A percentile compares a stretch with the other conserved stretches of the same genome.
Conservation (phyloP, 1,140 invertebrate species). For the Mactra quadrangularis region DNA sequence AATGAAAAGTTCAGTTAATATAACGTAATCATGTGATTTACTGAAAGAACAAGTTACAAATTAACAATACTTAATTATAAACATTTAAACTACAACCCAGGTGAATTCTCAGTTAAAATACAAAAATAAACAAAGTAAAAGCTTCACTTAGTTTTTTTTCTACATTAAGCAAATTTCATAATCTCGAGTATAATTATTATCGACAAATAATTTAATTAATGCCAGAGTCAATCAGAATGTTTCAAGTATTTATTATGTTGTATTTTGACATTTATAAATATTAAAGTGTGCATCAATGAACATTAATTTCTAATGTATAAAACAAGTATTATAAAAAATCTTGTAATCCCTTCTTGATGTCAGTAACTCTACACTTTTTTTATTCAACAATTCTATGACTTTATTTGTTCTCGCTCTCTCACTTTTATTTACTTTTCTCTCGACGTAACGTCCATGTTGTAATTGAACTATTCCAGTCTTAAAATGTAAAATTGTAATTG, state of each 20-base stretch:
- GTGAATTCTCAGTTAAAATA: too few species aligned
- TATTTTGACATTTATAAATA: constrained; percentile 54
- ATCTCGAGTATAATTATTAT: background rate
- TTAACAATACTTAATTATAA: too few species aligned
- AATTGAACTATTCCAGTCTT: constrained; percentile 33
- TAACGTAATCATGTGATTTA: too few species aligned
- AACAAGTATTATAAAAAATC: constrained; percentile 7
- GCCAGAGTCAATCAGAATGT: constrained; percentile 31
- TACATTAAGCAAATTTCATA: too few species aligned
- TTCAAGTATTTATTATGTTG: background rate
- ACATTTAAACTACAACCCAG: too few species aligned
- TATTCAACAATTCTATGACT: background rate
- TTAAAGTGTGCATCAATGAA: constrained; percentile 41
- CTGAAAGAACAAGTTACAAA: too few species aligned
- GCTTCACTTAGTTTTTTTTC: too few species aligned
- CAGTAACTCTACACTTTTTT: constrained; percentile 2
- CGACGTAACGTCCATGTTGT: constrained; percentile 32
- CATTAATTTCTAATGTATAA: constrained; percentile 32
- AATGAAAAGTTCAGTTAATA: too few species aligned
- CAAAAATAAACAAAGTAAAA: too few species aligned
- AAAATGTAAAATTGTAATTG: constrained; percentile 35
- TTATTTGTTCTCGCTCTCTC: constrained; percentile 15
- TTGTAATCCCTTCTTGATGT: background rate
- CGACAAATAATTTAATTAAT: constrained; percentile 32
- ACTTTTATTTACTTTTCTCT: background rate